Base-by-base conservation (phyloP, 2,113 vertebrate genomes). In the Nanorana parkeri region DNA sequence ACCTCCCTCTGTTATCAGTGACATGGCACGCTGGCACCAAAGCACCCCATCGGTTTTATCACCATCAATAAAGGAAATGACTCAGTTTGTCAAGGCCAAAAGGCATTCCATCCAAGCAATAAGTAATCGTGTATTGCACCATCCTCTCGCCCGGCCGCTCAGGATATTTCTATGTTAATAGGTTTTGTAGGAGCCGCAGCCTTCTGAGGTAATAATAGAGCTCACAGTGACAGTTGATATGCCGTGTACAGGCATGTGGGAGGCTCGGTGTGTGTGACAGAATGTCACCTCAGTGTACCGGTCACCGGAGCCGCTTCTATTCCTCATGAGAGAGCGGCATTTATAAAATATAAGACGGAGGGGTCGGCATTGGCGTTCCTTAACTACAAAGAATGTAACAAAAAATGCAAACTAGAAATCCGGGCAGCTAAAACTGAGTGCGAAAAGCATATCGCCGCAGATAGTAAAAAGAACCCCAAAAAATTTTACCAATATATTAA, bases 141-240 rank as follows among this genome's bases (percentile, higher is more conserved):
- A 32, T 15, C 6, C 32, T 17, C 7, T 21, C 60, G 29, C 47
- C 63, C 67, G 63, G 76, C 76, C 55, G 51, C 61, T 13, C 58
- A 6, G 11, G 0, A 15, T 1, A 23, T 29, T 69, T 55, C 5
- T 28, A 17, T 29, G 51, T 73, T 73, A 73, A 73, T 73, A 15
- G 55, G 24, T 73, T 73, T 51, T 73, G 69, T 73, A 52, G 69
- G 54, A 13, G 51, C 17, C 13, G 28, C 24, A 29, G 69, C 23
- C 20, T 26, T 7, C 24, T 10, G 13, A 47, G 41, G 41, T 47
- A 47, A 47, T 47, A 73, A 29, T 55, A 32, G 24, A 23, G 41
- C n/a, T 29, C 15, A 52, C 17, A 19, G 26, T 8, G 69, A 56
- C 51, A 72, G 17, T 17, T 10, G 69, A 73, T 73, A 56, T 52